These are phyloP conservation scores for Limnephilus auricula DNA, from an alignment of 2,888 invertebrate genomes.

Conservation along the genomic window DNA sequence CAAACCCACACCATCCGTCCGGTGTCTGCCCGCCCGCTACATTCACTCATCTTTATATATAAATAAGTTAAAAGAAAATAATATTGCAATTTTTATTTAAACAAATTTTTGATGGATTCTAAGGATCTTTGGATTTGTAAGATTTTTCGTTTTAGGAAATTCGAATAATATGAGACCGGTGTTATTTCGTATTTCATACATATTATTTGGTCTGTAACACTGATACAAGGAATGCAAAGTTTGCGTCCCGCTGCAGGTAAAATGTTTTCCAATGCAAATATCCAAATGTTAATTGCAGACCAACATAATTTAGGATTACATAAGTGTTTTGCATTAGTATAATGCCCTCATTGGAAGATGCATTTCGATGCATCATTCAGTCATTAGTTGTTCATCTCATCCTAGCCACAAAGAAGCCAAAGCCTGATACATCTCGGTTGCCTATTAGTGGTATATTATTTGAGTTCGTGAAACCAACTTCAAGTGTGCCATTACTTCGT, in stretches of 20 bases:
- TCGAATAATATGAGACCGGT: too few relatives aligned
- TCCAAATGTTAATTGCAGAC: background rate
- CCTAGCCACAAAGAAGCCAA: background rate
- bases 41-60: too few relatives aligned
- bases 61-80: too few relatives aligned
- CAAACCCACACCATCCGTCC: too few relatives aligned
- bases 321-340: slow-evolving; percentile 29
- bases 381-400: slow-evolving; percentile 8
- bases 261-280: background rate
- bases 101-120: too few relatives aligned
- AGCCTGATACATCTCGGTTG: background rate
- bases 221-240: too few relatives aligned
- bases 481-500: background rate
- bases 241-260: background rate
- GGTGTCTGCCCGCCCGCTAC: too few relatives aligned
- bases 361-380: background rate
- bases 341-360: background rate
- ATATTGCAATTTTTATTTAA: too few relatives aligned
- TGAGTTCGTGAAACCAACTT: background rate
- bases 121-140: too few relatives aligned
- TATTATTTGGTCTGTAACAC: too few relatives aligned
- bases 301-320: slow-evolving; percentile 12
- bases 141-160: too few relatives aligned
- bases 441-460: background rate
- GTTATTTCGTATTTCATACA: too few relatives aligned